Base-by-base conservation (phyloP, 2,797 vertebrate species). In the Acanthiza pusilla region DNA sequence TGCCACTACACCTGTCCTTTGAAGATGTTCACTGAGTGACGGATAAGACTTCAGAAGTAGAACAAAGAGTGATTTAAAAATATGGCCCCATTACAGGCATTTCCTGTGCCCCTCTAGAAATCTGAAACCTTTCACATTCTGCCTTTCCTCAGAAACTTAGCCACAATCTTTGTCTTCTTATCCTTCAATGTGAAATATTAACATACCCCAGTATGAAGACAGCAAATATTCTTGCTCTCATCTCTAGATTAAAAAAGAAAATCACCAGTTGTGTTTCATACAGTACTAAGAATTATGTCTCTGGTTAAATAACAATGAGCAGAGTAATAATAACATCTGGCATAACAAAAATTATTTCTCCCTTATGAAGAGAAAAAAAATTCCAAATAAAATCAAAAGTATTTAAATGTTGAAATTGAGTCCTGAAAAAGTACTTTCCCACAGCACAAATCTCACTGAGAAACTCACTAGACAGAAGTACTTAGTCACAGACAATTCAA, bases 11-110 rank as follows among this genome's bases (percentile, higher is more conserved):
- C 88, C 78, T 89, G 63, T 80, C 74, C 70, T 76, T 78, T 72
- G 82, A 91, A 86, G 32, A 78, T 60, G 8, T 34, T 75, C 58
- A 62, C 40, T n/a, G 12, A 86, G 27, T 68, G 82, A 86, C 0
- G 0, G 61, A 76, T 17, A 29, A n/a, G 29, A 73, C 65, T 89
- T 84, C 9, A 61, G 57, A 94, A 95, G 81, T 0, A 89, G 53
- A 89, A 77, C 45, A 90, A 87, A 92, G 16, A 40, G n/a, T 9
- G 11, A 40, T 43, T 89, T 80, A n/a, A 95, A 96, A 94, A 60
- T 68, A 77, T 5, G 10, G 23, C 10, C 63, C 38, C 34, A 34
- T 68, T 84, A 77, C 16, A 40, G 26, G 26, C 72, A 88, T 68
- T 67, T 93, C 68, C 27, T 34, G 20, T n/a, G 72, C 42, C 29